A percentile compares a stretch with the other conserved stretches of the same genome.
Evolutionary conservation across 2,888 invertebrate species (phyloP).

Genomic region (Argyresthia albistria): DNA sequence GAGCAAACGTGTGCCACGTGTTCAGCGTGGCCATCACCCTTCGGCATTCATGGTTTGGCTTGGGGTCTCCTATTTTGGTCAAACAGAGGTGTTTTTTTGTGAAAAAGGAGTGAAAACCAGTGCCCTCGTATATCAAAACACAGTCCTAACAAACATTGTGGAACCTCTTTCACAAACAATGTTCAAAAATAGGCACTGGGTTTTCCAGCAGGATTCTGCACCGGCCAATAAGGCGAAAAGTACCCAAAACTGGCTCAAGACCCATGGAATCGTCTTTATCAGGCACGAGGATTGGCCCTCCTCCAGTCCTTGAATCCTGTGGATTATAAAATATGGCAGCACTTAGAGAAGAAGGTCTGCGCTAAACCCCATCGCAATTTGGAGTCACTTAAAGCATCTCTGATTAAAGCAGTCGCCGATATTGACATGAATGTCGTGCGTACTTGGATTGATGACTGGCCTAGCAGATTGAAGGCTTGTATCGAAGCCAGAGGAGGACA

Average conservation of each 20-base stretch:
- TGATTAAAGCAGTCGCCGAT: background rate
- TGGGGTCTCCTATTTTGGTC: background rate
- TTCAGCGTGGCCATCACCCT: background rate
- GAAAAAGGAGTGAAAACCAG: background rate
- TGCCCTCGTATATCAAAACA: background rate
- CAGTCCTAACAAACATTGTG: background rate
- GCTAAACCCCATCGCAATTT: background rate
- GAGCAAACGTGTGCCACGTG: background rate
- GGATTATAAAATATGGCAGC: background rate
- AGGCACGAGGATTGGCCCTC: background rate
- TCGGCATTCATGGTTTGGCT: background rate
- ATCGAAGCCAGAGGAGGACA: background rate
- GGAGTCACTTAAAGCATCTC: background rate
- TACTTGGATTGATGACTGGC: background rate
- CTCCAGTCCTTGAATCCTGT: slow-evolving; percentile 1
- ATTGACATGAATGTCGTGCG: background rate
- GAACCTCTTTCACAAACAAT: background rate
- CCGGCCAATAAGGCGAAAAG: background rate
- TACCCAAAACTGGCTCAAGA: background rate
- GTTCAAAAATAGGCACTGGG: background rate
- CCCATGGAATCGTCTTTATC: slow-evolving; percentile 3
- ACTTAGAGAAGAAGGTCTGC: background rate
- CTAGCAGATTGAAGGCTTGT: background rate
- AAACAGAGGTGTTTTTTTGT: background rate
- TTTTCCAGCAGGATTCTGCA: background rate